Percentiles rank a stretch among this genome's conserved stretches.
Conservation (phyloP, 2,113 vertebrate genomes). For the Eulemur rufifrons region DNA sequence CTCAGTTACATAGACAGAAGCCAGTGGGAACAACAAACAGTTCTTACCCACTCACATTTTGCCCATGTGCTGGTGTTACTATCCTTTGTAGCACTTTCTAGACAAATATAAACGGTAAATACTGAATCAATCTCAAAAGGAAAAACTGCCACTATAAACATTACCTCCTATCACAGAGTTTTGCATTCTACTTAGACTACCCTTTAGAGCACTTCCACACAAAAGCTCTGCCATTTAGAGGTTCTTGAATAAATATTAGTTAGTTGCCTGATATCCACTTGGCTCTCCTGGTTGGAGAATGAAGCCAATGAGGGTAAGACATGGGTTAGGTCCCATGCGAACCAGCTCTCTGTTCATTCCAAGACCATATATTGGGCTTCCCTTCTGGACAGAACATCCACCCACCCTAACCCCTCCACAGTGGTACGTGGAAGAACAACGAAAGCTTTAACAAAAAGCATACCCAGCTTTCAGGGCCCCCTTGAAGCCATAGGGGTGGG, state of each 20-base stretch:
- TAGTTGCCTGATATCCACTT: not conserved
- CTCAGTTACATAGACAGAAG: slow-evolving; percentile 9
- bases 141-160: not conserved
- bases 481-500: not conserved
- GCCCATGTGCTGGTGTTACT: not conserved
- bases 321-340: not conserved
- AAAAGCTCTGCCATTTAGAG: not conserved
- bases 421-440: not conserved
- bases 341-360: not conserved
- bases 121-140: not conserved
- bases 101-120: not conserved
- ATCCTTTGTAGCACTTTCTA: not conserved
- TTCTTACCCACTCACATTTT: not conserved
- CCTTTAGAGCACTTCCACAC: not conserved
- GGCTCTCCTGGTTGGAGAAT: not conserved
- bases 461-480: not conserved
- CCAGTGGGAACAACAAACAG: not conserved
- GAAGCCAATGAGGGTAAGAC: not conserved
- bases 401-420: too few species aligned
- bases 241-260: not conserved
- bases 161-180: not conserved
- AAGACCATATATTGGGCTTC: not conserved
- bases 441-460: not conserved
- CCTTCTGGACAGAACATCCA: not conserved
- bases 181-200: not conserved